phyloP scores from a whole-genome alignment of 2,888 invertebrate genomes.

The Xestia sexstrigata region DNA sequence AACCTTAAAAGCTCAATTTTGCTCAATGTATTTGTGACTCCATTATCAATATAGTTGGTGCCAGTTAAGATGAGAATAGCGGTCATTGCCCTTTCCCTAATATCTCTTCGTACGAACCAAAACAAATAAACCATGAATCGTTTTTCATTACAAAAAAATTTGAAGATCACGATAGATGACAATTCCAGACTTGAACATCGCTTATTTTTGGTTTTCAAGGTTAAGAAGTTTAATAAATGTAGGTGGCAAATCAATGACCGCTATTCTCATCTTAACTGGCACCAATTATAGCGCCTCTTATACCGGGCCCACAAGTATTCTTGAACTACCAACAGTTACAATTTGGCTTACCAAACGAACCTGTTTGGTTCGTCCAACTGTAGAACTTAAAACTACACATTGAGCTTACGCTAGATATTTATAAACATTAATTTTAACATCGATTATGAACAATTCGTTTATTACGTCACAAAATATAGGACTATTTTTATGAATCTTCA shows the following conservation, averaged over 20 bases:
- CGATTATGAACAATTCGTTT: slow-evolving; percentile 9
- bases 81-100: too few species aligned
- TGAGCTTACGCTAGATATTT: slow-evolving; percentile 62
- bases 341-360: slow-evolving; percentile 59
- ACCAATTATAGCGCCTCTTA: too few species aligned
- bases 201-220: too few species aligned
- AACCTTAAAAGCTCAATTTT: not conserved
- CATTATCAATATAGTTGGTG: not conserved
- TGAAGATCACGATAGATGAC: too few species aligned
- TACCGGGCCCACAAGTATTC: slow-evolving; percentile 55
- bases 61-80: too few species aligned
- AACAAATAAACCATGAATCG: too few species aligned
- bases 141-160: too few species aligned
- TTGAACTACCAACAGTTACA: slow-evolving; percentile 60
- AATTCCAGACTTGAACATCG: too few species aligned
- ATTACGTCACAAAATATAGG: slow-evolving; percentile 33
- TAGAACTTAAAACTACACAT: slow-evolving; percentile 63
- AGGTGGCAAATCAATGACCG: too few species aligned
- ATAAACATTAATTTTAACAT: slow-evolving; percentile 54
- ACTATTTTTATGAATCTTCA: not conserved
- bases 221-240: too few species aligned
- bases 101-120: too few species aligned
- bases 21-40: slow-evolving; percentile 4
- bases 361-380: slow-evolving; percentile 58
- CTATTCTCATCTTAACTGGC: too few species aligned